These are phyloP conservation scores for Petaurus breviceps DNA, from an alignment of 2,113 vertebrate genomes.

Conservation along the genomic window DNA sequence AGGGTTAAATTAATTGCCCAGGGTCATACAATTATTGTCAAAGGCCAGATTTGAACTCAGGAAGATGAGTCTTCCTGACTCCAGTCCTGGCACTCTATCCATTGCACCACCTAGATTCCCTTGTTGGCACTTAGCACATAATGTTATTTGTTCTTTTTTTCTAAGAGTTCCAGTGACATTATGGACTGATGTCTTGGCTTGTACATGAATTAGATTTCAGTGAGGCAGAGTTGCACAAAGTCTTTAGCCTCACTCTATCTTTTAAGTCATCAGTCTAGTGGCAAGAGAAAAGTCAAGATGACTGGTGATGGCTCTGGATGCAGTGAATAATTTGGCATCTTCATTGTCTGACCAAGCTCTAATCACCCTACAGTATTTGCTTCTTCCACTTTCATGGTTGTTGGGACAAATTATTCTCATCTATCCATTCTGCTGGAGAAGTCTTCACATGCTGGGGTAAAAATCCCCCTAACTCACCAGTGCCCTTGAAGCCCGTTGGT, in stretches of 20 bases:
- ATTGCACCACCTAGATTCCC: not conserved
- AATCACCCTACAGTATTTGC: not conserved
- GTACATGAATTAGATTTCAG: not conserved
- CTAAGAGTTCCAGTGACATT: not conserved
- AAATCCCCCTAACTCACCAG: not conserved
- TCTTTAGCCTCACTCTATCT: not conserved
- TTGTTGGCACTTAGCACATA: too few relatives aligned
- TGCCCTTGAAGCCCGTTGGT: not conserved
- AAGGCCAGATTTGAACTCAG: not conserved
- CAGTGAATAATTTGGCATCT: too few relatives aligned
- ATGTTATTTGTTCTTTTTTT: not conserved
- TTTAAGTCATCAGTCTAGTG: not conserved
- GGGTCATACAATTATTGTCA: not conserved
- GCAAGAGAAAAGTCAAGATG: not conserved
- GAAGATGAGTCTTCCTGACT: not conserved
- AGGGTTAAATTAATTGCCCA: not conserved
- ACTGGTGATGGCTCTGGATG: not conserved
- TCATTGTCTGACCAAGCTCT: not conserved
- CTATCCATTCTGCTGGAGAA: not conserved
- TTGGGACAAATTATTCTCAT: not conserved
- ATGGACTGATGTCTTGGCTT: not conserved
- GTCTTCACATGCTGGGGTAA: too few relatives aligned
- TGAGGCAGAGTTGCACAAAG: not conserved
- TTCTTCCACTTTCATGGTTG: not conserved
- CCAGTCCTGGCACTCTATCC: not conserved